phyloP scores from a whole-genome alignment of 2,888 invertebrate species.

The Saturnia japonica region DNA sequence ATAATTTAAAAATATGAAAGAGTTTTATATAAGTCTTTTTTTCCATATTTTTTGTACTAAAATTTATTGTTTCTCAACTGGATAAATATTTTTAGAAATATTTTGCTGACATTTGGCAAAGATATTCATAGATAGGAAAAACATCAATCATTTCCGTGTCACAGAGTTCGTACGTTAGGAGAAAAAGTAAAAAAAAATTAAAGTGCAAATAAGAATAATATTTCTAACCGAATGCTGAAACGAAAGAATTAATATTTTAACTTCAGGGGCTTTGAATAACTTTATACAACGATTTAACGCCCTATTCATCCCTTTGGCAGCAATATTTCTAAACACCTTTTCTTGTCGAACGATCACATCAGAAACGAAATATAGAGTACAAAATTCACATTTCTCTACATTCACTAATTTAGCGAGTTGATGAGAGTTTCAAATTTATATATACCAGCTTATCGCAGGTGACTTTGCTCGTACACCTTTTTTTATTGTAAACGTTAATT shows the following conservation, averaged over 20 bases:
- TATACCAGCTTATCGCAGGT: too few species aligned
- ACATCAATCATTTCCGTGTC: slow-evolving; percentile 6
- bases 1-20: neutral
- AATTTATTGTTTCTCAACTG: neutral
- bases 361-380: neutral
- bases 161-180: neutral
- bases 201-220: neutral
- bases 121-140: neutral
- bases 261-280: too few species aligned
- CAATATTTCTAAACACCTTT: neutral
- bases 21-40: neutral
- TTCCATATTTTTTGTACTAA: neutral
- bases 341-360: neutral
- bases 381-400: neutral
- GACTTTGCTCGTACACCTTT: too few species aligned
- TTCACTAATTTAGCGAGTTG: neutral
- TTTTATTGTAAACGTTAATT: too few species aligned
- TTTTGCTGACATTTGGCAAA: slow-evolving; percentile 3
- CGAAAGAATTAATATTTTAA: neutral
- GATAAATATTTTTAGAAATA: neutral
- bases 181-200: neutral
- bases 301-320: neutral
- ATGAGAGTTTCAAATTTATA: neutral
- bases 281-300: too few species aligned
- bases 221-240: neutral